A percentile compares a stretch with the other conserved stretches of the same genome.
These are phyloP conservation scores for Odiellus spinosus DNA, from an alignment of 2,888 invertebrate genomes.

Conservation along the genomic window DNA sequence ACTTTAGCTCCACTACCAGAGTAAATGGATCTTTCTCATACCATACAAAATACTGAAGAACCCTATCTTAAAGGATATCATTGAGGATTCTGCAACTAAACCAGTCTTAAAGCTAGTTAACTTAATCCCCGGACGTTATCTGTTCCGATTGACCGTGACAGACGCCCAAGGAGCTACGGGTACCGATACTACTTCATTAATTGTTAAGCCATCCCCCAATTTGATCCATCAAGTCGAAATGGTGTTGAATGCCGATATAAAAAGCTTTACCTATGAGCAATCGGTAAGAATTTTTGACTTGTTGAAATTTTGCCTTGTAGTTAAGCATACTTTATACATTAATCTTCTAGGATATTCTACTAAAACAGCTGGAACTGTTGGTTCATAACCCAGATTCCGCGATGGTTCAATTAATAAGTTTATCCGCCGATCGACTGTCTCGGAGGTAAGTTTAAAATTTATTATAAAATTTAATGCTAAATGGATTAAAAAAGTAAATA, in stretches of 20 bases:
- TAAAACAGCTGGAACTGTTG: constrained; percentile 61
- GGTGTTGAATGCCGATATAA: constrained; percentile 56
- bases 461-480: no score
- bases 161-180: constrained; percentile 75
- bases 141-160: constrained; percentile 71
- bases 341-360: constrained; percentile 40
- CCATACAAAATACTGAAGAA: no score
- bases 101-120: constrained; percentile 68
- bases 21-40: no score
- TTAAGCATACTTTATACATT: neutral
- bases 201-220: constrained; percentile 60
- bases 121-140: constrained; percentile 68
- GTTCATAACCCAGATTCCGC: constrained; percentile 34
- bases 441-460: constrained; percentile 25
- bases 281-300: constrained; percentile 33
- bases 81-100: constrained; percentile 55
- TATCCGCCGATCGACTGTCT: constrained; percentile 36
- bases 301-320: neutral
- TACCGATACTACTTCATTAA: constrained; percentile 65
- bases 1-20: no score
- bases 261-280: constrained; percentile 49
- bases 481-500: no score
- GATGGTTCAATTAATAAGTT: constrained; percentile 38
- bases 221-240: constrained; percentile 62
- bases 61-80: constrained; percentile 41